phyloP scores from a whole-genome alignment of 2,797 vertebrate genomes.

The Sarcophilus harrisii region DNA sequence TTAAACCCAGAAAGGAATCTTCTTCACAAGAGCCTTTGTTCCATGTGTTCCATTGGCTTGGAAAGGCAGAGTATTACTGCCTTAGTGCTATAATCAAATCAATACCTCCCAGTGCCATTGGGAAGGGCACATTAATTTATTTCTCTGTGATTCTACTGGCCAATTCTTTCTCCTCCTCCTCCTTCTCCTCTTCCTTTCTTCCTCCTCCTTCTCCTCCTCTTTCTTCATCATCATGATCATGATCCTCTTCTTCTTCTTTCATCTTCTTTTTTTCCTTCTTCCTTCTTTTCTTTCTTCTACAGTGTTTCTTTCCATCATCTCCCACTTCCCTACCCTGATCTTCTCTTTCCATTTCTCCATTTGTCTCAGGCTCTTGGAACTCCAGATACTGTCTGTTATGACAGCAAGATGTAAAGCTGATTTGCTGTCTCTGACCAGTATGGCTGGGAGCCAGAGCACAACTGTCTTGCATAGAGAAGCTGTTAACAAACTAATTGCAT shows the following conservation, averaged over 20 bases:
- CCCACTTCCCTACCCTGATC: neutral
- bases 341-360: neutral
- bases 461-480: constrained; percentile 15
- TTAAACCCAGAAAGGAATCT: neutral
- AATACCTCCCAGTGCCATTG: neutral
- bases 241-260: neutral
- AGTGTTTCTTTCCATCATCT: neutral
- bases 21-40: neutral
- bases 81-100: neutral
- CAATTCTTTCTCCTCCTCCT: neutral
- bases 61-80: neutral
- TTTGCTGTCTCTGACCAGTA: neutral
- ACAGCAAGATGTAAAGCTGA: constrained; percentile 49
- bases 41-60: neutral
- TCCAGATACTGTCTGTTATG: constrained; percentile 37
- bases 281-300: neutral
- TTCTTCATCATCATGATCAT: neutral
- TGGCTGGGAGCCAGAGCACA: constrained; percentile 46
- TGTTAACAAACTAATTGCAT: constrained; percentile 71
- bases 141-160: neutral
- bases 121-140: neutral
- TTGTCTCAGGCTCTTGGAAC: neutral
- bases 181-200: neutral
- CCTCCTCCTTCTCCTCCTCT: neutral
- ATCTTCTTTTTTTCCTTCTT: neutral